Base-by-base conservation (phyloP, 2,797 vertebrate species). In the Capromys pilorides region DNA sequence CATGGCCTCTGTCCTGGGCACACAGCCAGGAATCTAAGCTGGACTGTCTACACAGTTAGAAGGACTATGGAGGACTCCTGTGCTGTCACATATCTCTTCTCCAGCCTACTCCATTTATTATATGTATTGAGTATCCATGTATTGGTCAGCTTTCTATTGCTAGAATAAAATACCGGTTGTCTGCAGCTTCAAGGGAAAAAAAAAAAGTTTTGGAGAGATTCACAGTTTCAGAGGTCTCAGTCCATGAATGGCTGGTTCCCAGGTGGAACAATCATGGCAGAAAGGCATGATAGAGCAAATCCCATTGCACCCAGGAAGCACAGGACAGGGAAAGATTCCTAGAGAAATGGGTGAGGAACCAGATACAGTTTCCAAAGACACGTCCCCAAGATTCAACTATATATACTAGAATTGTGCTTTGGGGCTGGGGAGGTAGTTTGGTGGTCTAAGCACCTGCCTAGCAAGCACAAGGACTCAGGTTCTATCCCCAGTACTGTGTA, bases 71-170 rank as follows among this genome's bases (percentile, higher is more conserved):
- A 64, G 59, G 66, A 45, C 61, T 81, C 45, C 22, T 22, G 62
- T n/a, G 33, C 54, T 77, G 22, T 54, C 18, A 2, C 0, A 0
- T 78, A 41, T 87, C 19, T n/a, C 18, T 59, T 67, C 45, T 61
- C n/a, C 36, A 77, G 51, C 45, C 61, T 41, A 86, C 61, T 88
- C 81, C 24, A 21, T 80, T 88, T 85, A 59, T 96, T 83, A 86
- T 49, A 45, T 88, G 87, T 96, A 36, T 64, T 93, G 39, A 90
- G 67, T 77, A 33, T 89, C 75, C 22, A 4, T 19, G 3, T 51
- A 51, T 51, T 51, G 1, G 28, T 78, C 75, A 78, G 45, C 28
- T 51, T 78, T 51, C 75, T 45, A 51, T 51, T 51, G 45, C 26
- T 31, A 78, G 45, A 78, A 51, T 28, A 51, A 51, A 51, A 51